Conservation (phyloP, 1,140 invertebrate species). For the Neodiprion virginianus region DNA sequence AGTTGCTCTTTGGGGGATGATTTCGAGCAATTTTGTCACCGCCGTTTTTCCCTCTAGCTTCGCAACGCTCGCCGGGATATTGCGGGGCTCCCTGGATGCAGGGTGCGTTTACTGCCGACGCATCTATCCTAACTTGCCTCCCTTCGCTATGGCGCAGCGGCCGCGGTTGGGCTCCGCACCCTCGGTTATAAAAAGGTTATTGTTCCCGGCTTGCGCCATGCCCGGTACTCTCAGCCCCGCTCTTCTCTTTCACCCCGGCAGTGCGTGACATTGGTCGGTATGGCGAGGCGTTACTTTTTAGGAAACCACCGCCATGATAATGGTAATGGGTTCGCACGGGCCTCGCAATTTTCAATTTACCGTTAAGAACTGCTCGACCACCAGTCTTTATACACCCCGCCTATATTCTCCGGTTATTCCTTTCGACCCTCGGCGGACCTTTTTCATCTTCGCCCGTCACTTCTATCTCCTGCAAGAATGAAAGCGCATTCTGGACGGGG, state of each 20-base stretch:
- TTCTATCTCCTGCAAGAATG: background rate
- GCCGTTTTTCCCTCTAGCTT: background rate
- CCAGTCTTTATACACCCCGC: conserved; percentile 1
- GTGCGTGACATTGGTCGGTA: conserved; percentile 4
- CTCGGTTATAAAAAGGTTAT: conserved; percentile 23
- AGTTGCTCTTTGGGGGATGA: conserved; percentile 1
- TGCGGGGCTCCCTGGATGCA: background rate
- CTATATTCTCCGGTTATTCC: background rate
- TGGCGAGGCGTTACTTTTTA: conserved; percentile 9
- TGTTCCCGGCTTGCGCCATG: conserved; percentile 12
- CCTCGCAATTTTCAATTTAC: conserved; percentile 15
- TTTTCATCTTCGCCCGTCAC: conserved; percentile 2
- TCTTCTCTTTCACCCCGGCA: background rate
- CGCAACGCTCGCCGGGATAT: background rate
- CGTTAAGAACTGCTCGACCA: conserved; percentile 13
- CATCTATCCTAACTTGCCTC: conserved; percentile 5
- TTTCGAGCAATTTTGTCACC: conserved; percentile 4
- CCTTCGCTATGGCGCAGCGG: background rate
- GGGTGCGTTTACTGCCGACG: conserved; percentile 6
- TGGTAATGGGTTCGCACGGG: background rate
- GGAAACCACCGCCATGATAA: background rate
- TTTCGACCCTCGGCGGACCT: background rate
- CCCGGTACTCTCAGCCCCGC: background rate
- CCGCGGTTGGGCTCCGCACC: background rate
- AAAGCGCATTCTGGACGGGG: background rate